phyloP scores from a whole-genome alignment of 2,797 vertebrate genomes.

The Phalloptychus januarius region DNA sequence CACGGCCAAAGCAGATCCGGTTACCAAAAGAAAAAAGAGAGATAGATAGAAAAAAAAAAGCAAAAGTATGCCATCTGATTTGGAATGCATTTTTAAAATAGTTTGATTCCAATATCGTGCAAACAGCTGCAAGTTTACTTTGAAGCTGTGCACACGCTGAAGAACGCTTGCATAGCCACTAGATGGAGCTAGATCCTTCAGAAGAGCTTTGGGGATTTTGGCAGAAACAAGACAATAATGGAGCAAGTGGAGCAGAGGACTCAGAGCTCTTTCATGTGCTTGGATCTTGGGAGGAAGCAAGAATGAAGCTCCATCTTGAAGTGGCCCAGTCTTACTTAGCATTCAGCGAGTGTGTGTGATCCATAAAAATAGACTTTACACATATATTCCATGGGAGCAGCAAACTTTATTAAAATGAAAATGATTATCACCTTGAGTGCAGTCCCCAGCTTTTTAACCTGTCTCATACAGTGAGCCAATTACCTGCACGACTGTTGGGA shows the following conservation, averaged over 20 bases:
- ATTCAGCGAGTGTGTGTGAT: slow-evolving; percentile 36
- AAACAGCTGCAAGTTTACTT: slow-evolving; percentile 27
- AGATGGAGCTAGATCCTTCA: slow-evolving; percentile 86
- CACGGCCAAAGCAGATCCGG: slow-evolving; percentile 8
- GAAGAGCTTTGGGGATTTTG: slow-evolving; percentile 69
- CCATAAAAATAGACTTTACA: slow-evolving; percentile 64
- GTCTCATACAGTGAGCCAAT: slow-evolving; percentile 68
- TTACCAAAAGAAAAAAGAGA: not conserved
- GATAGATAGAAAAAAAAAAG: not conserved
- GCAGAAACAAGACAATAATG: slow-evolving; percentile 64
- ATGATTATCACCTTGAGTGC: slow-evolving; percentile 63
- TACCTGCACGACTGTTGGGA: slow-evolving; percentile 48
- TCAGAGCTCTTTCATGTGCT: slow-evolving; percentile 48
- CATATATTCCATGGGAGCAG: slow-evolving; percentile 62
- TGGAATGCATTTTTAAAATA: slow-evolving; percentile 1
- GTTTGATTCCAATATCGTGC: slow-evolving; percentile 20
- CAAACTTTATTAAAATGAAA: slow-evolving; percentile 74
- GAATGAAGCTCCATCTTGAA: slow-evolving; percentile 52
- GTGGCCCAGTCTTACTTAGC: slow-evolving; percentile 43
- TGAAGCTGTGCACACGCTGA: slow-evolving; percentile 53
- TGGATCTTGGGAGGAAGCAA: slow-evolving; percentile 50
- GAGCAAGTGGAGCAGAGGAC: slow-evolving; percentile 58
- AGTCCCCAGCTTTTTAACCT: slow-evolving; percentile 54
- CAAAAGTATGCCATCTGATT: slow-evolving; percentile 3
- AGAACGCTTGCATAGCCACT: slow-evolving; percentile 75